Base-by-base conservation (phyloP, 2,888 invertebrate species). In the Ornithoptera alexandrae region DNA sequence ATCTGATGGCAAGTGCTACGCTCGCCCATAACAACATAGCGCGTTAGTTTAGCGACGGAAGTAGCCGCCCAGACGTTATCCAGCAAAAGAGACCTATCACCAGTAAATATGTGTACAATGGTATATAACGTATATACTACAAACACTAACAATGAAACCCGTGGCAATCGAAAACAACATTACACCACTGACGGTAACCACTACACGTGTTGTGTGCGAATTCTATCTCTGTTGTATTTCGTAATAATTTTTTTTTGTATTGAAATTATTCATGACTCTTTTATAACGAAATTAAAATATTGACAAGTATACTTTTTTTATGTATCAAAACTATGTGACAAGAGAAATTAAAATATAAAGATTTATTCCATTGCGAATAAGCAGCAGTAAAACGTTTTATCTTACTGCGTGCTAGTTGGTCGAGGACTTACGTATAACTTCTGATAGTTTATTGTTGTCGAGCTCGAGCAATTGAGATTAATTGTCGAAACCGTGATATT, bases 371-470 rank as follows among this genome's bases (percentile, higher is more conserved):
- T 53, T 53, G 53, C 3, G 6, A 53, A n/a, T n/a, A 46, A 46
- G 46, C 7, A n/a, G 12, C n/a, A 53, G n/a, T 12, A n/a, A 53
- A 53, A 53, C 7, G n/a, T 18, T 53, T 61, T 22, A 62, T 17
- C 7, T 17, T 46, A 36, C 18, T 22, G 24, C 30, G 22, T 20
- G 36, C 59, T 50, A 46, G 20, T 59, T 17, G 63, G 46, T 59
- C 63, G 50, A 59, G 57, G 42, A 30, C n/a, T 24, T 56, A 56
- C 24, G 56, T 39, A 36, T 62, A 50, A 68, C 2, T 46, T 62
- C 20, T 58, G 17, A 65, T 59, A 64, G 60, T 64, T 71, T 59
- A 72, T 72, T 69, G 65, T 68, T 70, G 66, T 62, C 66, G 69
- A 59, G 42, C 57, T 62, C 39, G 36, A 18, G 62, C 65, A 36